Evolutionary conservation across 2,113 vertebrate species (phyloP).

Genomic region (Vicugna pacos): DNA sequence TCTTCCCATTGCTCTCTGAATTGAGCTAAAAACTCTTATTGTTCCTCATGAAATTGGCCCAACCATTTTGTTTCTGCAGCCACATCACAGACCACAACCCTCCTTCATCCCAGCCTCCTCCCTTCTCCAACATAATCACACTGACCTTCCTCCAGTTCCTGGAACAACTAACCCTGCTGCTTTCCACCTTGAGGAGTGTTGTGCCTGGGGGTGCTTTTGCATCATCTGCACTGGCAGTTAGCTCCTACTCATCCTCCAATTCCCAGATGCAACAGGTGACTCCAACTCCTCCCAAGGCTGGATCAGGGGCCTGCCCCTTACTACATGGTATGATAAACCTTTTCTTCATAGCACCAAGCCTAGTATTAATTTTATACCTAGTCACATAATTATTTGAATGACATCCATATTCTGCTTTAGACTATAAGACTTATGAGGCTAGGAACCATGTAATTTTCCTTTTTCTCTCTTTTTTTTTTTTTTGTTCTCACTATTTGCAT

Average conservation of each 20-base stretch:
- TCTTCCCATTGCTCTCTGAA: not conserved
- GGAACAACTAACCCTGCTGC: not conserved
- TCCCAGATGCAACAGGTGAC: not conserved
- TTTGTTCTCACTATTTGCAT: not conserved
- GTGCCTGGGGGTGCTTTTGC: not conserved
- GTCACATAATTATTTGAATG: not conserved
- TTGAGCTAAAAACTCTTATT: not conserved
- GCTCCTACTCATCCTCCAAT: not conserved
- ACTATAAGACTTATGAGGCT: not conserved
- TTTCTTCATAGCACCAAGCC: not conserved
- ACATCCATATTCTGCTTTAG: not conserved
- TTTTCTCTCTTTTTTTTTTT: rapidly evolving
- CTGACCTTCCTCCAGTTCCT: not conserved
- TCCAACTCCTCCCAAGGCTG: not conserved
- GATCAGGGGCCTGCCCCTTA: not conserved
- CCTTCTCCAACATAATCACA: not conserved
- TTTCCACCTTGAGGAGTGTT: rapidly evolving
- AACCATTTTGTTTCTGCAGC: not conserved
- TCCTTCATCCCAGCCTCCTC: not conserved
- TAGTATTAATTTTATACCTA: conserved; percentile 14
- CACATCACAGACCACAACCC: not conserved
- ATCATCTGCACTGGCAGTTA: not conserved
- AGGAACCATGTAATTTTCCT: not conserved
- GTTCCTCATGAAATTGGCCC: not conserved
- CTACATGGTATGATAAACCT: not conserved